Conservation (phyloP, 2,888 invertebrate species). For the Pachydiplax longipennis region DNA sequence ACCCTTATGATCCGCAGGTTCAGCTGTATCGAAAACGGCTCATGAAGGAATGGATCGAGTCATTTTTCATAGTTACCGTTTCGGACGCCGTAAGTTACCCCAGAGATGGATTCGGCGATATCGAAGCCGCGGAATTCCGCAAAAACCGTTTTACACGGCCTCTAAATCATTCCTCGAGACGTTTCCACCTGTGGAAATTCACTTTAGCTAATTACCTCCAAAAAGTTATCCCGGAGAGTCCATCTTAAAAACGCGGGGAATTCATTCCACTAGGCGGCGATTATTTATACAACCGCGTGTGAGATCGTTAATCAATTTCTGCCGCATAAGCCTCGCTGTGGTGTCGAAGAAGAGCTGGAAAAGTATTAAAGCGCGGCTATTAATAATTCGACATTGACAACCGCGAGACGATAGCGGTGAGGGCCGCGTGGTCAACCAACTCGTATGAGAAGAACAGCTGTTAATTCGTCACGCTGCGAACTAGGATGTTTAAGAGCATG, state of each 20-base stretch:
- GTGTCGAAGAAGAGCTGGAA: background rate
- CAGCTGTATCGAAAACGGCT: no score
- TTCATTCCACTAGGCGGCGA: background rate
- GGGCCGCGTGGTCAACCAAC: background rate
- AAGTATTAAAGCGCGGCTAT: background rate
- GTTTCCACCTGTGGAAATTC: background rate
- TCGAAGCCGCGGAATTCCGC: background rate
- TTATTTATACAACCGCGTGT: conserved; percentile 2
- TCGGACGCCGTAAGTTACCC: background rate
- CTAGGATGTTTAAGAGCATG: background rate
- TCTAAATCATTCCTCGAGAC: background rate
- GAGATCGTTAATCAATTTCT: conserved; percentile 21
- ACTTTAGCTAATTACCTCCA: conserved; percentile 7
- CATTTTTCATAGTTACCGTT: background rate
- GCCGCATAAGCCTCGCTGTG: background rate
- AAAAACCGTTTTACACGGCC: background rate
- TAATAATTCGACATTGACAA: conserved; percentile 4
- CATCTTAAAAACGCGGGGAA: background rate
- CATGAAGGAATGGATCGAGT: no score
- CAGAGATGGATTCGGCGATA: background rate
- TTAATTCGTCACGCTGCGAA: conserved; percentile 11
- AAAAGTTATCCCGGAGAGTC: conserved; percentile 22
- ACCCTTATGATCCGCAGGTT: no score
- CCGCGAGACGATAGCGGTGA: background rate
- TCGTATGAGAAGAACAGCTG: background rate